These are phyloP conservation scores for Catonia carolina DNA, from an alignment of 2,888 invertebrate genomes.

Conservation along the genomic window DNA sequence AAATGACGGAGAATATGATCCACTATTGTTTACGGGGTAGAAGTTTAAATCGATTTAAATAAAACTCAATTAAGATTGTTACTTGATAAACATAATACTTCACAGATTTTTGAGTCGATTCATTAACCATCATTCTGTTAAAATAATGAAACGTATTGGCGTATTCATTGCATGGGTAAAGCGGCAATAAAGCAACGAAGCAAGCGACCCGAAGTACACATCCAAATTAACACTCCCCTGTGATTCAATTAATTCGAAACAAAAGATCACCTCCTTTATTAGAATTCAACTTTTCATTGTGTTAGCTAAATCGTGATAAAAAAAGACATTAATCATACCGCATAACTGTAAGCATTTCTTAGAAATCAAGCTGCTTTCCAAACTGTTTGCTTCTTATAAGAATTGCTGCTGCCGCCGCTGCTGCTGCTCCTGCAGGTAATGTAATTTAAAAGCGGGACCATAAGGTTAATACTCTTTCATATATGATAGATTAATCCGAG, in stretches of 20 bases:
- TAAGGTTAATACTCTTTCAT: too few relatives aligned
- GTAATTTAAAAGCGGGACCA: too few relatives aligned
- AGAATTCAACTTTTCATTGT: conserved; percentile 2
- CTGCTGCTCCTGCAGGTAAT: too few relatives aligned
- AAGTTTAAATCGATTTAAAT: not conserved
- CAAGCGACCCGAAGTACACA: not conserved
- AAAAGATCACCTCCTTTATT: conserved; percentile 21
- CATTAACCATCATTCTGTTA: not conserved
- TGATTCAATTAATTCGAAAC: conserved; percentile 26
- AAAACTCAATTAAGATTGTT: conserved; percentile 6
- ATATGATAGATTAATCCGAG: too few relatives aligned
- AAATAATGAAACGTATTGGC: conserved; percentile 21
- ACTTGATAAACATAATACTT: conserved; percentile 5
- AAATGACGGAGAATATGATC: too few relatives aligned
- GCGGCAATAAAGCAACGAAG: too few relatives aligned
- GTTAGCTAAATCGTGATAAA: conserved; percentile 20
- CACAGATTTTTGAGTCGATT: conserved; percentile 6
- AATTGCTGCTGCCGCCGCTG: too few relatives aligned
- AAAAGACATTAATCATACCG: conserved; percentile 22
- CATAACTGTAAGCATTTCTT: conserved; percentile 15
- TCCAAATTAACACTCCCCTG: conserved; percentile 11
- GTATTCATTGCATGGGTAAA: conserved; percentile 17
- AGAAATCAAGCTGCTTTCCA: conserved; percentile 9
- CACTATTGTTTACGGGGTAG: too few relatives aligned
- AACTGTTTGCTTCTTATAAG: not conserved